Evolutionary conservation across 2,888 invertebrate species (phyloP).

Genomic region (Carcina quercana): DNA sequence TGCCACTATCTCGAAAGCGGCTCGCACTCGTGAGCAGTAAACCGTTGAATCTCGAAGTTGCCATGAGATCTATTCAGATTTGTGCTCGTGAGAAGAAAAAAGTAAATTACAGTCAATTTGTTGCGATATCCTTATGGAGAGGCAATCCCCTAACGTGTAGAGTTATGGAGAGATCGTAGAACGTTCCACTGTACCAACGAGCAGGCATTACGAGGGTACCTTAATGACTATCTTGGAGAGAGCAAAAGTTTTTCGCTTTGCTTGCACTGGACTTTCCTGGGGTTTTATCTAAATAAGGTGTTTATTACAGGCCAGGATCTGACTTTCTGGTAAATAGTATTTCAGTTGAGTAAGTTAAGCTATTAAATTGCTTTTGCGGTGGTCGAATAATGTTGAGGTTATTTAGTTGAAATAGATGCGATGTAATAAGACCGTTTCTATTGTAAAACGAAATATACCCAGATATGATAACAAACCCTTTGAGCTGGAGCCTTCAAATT

Average conservation of each 20-base stretch:
- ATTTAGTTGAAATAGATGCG: too few relatives aligned
- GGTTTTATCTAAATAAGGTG: constrained; percentile 52
- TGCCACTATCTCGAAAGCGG: constrained; percentile 29
- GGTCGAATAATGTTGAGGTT: not conserved
- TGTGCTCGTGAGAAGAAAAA: constrained; percentile 65
- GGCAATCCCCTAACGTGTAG: constrained; percentile 54
- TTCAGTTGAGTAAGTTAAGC: too few relatives aligned
- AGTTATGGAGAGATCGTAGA: constrained; percentile 36
- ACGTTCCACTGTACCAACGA: constrained; percentile 23
- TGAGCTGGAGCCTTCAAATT: too few relatives aligned
- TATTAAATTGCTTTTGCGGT: too few relatives aligned
- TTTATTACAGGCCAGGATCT: constrained; percentile 42
- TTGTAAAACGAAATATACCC: too few relatives aligned
- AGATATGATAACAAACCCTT: too few relatives aligned
- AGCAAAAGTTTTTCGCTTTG: constrained; percentile 51
- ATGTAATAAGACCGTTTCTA: too few relatives aligned
- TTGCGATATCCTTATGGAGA: constrained; percentile 63
- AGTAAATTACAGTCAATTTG: constrained; percentile 67
- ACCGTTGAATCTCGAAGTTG: constrained; percentile 38
- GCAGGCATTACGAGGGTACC: constrained; percentile 30
- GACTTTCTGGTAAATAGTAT: too few relatives aligned
- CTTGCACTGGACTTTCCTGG: constrained; percentile 29
- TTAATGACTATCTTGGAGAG: constrained; percentile 56
- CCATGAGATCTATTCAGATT: constrained; percentile 36
- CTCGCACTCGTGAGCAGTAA: constrained; percentile 44